phyloP scores from a whole-genome alignment of 2,888 invertebrate species.

The Drosophila pullipes region DNA sequence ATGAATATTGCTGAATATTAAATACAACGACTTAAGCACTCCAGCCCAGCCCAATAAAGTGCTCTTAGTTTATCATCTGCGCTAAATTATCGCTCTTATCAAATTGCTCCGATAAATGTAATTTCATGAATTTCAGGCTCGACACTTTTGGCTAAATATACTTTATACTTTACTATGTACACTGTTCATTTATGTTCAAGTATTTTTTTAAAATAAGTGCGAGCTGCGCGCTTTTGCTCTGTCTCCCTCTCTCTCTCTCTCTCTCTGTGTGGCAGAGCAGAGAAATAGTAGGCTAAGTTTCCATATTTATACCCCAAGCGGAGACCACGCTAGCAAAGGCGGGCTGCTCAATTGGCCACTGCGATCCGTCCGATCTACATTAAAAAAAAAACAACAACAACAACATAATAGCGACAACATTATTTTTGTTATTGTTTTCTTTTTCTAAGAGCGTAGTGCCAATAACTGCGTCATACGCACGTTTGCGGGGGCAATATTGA shows the following conservation, averaged over 20 bases:
- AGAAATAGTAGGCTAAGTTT: conserved; percentile 16
- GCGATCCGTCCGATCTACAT: conserved; percentile 6
- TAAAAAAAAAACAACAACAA: background rate
- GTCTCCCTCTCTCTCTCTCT: background rate
- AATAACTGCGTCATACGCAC: conserved; percentile 72
- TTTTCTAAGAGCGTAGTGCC: conserved; percentile 38
- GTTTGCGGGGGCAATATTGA: conserved; percentile 15
- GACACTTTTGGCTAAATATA: conserved; percentile 6
- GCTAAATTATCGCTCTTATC: background rate
- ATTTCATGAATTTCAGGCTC: background rate
- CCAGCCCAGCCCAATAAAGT: background rate
- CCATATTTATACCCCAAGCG: conserved; percentile 48
- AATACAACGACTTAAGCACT: background rate
- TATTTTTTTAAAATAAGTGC: conserved; percentile 39
- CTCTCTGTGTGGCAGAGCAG: background rate
- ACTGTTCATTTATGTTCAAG: conserved; percentile 9
- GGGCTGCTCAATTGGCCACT: background rate
- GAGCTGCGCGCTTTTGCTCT: conserved; percentile 13
- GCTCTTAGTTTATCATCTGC: background rate
- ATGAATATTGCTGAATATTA: background rate
- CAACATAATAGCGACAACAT: background rate
- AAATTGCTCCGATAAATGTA: background rate
- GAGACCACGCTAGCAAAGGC: conserved; percentile 8
- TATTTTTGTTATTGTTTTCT: conserved; percentile 1
- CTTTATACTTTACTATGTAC: background rate